Base-by-base conservation (phyloP, 64 coral and sea anemone genomes). In the Platygyra sinensis region DNA sequence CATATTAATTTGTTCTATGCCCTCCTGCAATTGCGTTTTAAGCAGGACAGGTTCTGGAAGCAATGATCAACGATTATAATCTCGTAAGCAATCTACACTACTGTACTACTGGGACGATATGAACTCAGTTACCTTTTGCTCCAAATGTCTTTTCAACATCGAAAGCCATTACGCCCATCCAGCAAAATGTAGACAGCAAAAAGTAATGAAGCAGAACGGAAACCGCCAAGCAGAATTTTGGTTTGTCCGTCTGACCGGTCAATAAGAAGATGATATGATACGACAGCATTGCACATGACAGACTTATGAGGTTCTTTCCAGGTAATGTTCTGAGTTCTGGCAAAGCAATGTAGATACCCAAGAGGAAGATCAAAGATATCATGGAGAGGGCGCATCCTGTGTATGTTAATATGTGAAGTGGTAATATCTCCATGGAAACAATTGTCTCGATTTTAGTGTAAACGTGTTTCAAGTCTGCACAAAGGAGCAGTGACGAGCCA, bases 81-180 rank as follows among this genome's bases (percentile, higher is more conserved):
- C 42, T 46, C 3, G 7, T 46, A 5, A 46, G 42, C 0, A 46
- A 46, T 46, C 3, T 46, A 46, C 42, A 8, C 42, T 46, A 46
- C 3, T 46, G 42, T 46, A 46, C 42, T 3, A 46, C 42, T 46
- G 42, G 42, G 42, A 8, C 42, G 42, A 46, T 46, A 46, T 46
- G 7, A 46, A 46, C 0, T 46, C 54, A 57, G 62, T 62, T 73
- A 72, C 82, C 82, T 86, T 67, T 86, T 4, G 9, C 7, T 39
- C 33, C 49, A 71, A 86, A 86, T n/a, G 82, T 86, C 63, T 86
- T 86, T 11, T 46, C n/a, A 28, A 86, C 82, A 73, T 86, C 82
- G 31, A 71, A 86, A 22, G 82, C 82, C 82, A 86, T 71, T 4
- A 86, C 62, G 20, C 62, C 60, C 82, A 86, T 86, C 82, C 82